Evolutionary conservation across 2,113 vertebrate genomes (phyloP), one percentile per base, ranked within the genome.

Genomic region (Mixornis gularis): DNA sequence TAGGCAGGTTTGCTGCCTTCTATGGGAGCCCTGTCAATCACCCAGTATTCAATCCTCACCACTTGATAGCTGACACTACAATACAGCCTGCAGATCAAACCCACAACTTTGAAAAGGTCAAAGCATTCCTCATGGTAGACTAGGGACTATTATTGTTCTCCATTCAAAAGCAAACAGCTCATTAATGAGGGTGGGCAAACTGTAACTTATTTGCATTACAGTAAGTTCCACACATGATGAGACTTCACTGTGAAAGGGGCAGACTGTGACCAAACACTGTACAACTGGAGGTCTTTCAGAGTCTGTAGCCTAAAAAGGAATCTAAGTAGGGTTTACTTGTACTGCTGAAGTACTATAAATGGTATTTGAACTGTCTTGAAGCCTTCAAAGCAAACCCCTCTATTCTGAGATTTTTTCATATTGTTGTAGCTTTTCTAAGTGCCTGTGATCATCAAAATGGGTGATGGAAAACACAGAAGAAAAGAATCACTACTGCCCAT

Each of bases 11-110:
- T 7, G 8, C 64, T 70, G 48, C 40, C 58, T 85, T 90, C 49
- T 30, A 29, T 4, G 25, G 56, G 21, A 81, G 36, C 52, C 65
- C 44, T 85, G 52, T 40, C 89, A 85, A 65, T 85, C 89, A 84
- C 36, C 55, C 55, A 68, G 70, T 24, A 46, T 44, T 79, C 78
- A 29, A 66, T 55, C 70, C 79, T 85, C 16, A 89, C 59, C 41
- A 59, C 6, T 10, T 79, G 64, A 96, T 90, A 58, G 73, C 16
- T 87, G 22, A 38, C 65, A 56, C 59, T 15, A 79, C 51, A 64
- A 92, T 83, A 70, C 3, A 29, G 56, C 17, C 85, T 68, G 81
- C 69, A 93, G 69, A 95, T 79, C 87, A 96, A 93, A 83, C 77
- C 17, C 80, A 84, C 44, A 81, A 21, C 44, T 95, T 95, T 79